Conservation (phyloP, 2,113 vertebrate species). For the Phyllopteryx taeniolatus region DNA sequence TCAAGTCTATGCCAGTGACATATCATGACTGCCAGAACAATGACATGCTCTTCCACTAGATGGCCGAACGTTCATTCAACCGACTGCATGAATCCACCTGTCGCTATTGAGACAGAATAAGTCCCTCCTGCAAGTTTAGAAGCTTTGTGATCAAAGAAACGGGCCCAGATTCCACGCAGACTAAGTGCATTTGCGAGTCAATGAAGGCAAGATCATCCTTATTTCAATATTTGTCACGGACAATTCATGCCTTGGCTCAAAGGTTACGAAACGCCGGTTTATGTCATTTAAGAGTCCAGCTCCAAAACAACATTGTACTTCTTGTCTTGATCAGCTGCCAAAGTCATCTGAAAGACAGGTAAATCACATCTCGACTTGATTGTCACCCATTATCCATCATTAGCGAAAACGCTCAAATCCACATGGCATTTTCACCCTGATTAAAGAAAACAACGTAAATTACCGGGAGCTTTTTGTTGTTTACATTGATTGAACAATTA, state of each 20-base stretch:
- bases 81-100: too few relatives aligned
- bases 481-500: background rate
- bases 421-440: background rate
- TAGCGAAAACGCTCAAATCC: background rate
- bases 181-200: background rate
- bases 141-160: background rate
- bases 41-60: too few relatives aligned
- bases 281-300: background rate
- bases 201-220: background rate
- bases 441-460: background rate
- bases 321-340: background rate
- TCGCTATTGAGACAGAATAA: background rate
- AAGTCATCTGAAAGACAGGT: background rate
- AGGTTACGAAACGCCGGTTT: background rate
- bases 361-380: background rate
- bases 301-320: background rate
- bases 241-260: background rate
- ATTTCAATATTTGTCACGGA: background rate
- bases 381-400: background rate
- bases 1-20: too few relatives aligned
- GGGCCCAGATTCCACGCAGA: background rate
- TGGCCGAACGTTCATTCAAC: too few relatives aligned
- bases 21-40: too few relatives aligned
- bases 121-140: background rate
- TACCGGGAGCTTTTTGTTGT: background rate